phyloP scores from a whole-genome alignment of 2,113 vertebrate genomes.

The Andinoacara biseriatus region DNA sequence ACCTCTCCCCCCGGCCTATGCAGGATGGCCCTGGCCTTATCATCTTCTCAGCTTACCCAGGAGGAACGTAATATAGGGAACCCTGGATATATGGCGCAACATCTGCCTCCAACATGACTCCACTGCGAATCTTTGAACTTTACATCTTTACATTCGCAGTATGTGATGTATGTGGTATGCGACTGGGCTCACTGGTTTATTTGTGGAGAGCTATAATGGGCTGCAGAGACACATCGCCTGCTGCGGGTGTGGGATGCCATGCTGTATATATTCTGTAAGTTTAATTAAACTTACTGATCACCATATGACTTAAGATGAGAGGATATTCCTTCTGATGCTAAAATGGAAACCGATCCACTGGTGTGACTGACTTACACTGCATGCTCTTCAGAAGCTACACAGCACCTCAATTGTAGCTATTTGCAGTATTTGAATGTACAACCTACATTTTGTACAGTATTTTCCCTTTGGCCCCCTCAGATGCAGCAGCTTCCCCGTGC shows the following conservation, averaged over 20 bases:
- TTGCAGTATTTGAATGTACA: constrained; percentile 11
- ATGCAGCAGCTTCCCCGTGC: constrained; percentile 24
- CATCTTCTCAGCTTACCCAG: constrained; percentile 73
- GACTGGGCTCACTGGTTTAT: constrained; percentile 52
- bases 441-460: constrained; percentile 30
- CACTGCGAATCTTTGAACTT: constrained; percentile 71
- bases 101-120: constrained; percentile 76
- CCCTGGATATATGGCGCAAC: constrained; percentile 63
- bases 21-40: constrained; percentile 69
- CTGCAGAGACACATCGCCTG: constrained; percentile 47
- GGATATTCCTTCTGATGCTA: neutral
- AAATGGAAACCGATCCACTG: constrained; percentile 9
- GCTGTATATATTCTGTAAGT: constrained; percentile 37
- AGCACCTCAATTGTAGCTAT: constrained; percentile 17
- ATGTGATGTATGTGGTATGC: constrained; percentile 60
- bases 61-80: constrained; percentile 57
- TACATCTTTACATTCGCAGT: constrained; percentile 41
- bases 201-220: constrained; percentile 45
- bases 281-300: constrained; percentile 48
- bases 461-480: constrained; percentile 26
- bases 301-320: constrained; percentile 20
- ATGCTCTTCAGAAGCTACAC: constrained; percentile 13
- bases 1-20: constrained; percentile 65
- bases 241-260: constrained; percentile 18
- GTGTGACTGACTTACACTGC: constrained; percentile 13